A percentile compares a stretch with the other conserved stretches of the same genome.
phyloP scores from a whole-genome alignment of 2,113 vertebrate genomes.

The Hyperoodon ampullatus region DNA sequence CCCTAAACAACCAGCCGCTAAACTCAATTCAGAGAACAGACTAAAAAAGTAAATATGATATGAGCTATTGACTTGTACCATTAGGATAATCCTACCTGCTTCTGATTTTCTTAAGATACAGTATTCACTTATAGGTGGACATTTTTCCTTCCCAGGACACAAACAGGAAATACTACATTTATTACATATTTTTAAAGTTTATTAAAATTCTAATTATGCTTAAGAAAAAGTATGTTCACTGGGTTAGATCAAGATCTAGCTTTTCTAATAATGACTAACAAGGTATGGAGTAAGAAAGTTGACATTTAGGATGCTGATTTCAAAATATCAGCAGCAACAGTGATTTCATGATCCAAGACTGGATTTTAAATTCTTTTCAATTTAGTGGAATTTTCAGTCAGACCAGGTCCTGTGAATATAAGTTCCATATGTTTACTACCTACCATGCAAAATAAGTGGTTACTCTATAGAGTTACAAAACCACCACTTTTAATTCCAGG shows the following conservation, averaged over 20 bases:
- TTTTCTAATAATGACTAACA: neutral
- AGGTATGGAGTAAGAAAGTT: neutral
- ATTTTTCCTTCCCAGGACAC: neutral
- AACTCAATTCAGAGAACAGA: neutral
- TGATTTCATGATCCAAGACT: neutral
- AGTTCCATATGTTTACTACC: slow-evolving; percentile 57
- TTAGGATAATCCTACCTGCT: neutral
- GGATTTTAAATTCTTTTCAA: neutral
- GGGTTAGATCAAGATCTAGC: neutral
- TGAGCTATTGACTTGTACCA: neutral
- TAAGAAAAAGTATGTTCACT: neutral
- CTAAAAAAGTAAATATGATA: neutral
- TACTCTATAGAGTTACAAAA: slow-evolving; percentile 31
- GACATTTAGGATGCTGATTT: neutral
- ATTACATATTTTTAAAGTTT: neutral
- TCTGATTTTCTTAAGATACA: neutral
- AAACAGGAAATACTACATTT: neutral
- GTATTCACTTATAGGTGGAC: neutral
- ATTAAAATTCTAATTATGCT: neutral
- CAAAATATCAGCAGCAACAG: neutral
- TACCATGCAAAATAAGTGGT: slow-evolving; percentile 60
- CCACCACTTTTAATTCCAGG: slow-evolving; percentile 55
- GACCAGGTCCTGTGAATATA: neutral
- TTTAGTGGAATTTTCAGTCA: neutral
- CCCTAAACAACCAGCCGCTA: neutral